Percentiles rank a stretch among this genome's conserved stretches.
These are phyloP conservation scores for Turdus rufiventris DNA, from an alignment of 2,113 vertebrate genomes.

Conservation along the genomic window DNA sequence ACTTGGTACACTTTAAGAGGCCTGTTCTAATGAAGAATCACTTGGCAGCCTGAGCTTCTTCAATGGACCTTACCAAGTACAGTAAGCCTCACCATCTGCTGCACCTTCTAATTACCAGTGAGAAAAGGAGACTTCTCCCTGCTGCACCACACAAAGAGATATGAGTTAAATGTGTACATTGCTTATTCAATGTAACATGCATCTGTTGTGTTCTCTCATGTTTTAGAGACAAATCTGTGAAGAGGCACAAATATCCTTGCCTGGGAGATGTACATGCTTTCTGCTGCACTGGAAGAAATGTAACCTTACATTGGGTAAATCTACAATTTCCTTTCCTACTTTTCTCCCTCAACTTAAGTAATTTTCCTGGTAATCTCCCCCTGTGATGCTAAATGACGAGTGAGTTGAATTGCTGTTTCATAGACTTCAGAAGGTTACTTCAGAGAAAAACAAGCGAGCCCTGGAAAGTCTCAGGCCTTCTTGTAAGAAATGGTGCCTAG, in stretches of 20 bases:
- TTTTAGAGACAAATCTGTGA: background rate
- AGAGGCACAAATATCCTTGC: background rate
- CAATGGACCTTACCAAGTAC: background rate
- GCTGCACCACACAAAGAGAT: constrained; percentile 3
- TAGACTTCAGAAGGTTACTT: background rate
- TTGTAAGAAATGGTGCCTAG: background rate
- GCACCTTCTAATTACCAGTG: constrained; percentile 15
- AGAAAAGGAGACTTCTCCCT: constrained; percentile 18
- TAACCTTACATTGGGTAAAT: background rate
- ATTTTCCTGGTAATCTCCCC: background rate
- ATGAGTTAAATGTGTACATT: background rate
- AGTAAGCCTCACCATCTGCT: constrained; percentile 4
- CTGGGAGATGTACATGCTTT: background rate
- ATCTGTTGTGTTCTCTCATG: background rate
- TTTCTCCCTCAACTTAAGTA: background rate
- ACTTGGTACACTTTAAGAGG: background rate
- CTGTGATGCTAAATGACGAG: background rate
- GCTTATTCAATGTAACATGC: background rate
- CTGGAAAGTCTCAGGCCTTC: background rate
- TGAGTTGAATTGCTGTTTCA: background rate
- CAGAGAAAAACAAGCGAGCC: background rate
- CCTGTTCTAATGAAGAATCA: background rate
- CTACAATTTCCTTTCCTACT: background rate
- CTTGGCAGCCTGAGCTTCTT: constrained; percentile 11
- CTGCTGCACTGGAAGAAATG: background rate